A percentile compares a stretch with the other conserved stretches of the same genome.
These are phyloP conservation scores for Hemithea aestivaria DNA, from an alignment of 2,888 invertebrate species.

Conservation along the genomic window DNA sequence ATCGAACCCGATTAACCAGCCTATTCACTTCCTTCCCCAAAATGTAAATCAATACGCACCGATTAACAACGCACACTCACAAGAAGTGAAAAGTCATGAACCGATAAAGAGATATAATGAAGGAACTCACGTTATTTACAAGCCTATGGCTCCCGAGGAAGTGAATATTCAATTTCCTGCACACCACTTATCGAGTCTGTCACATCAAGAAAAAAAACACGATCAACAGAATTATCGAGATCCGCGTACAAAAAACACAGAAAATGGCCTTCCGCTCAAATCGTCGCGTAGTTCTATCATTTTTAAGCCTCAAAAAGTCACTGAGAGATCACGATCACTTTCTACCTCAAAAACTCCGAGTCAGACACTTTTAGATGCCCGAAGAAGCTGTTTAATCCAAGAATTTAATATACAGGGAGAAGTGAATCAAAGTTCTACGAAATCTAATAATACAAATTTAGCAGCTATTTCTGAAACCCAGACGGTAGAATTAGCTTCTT, in stretches of 20 bases:
- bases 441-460: too few species aligned
- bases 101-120: neutral
- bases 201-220: neutral
- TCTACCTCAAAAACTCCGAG: neutral
- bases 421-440: too few species aligned
- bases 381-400: too few species aligned
- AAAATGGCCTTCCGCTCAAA: neutral
- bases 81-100: neutral
- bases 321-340: neutral
- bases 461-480: too few species aligned
- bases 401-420: too few species aligned
- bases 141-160: neutral
- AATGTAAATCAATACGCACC: neutral
- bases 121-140: neutral
- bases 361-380: neutral
- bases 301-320: neutral
- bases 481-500: too few species aligned
- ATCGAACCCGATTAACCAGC: neutral
- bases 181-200: neutral
- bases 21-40: neutral
- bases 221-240: neutral
- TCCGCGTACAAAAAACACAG: neutral
- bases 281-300: neutral
- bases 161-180: neutral
- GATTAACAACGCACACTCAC: neutral